Conservation (phyloP, 2,797 vertebrate genomes). For the Megalops cyprinoides region DNA sequence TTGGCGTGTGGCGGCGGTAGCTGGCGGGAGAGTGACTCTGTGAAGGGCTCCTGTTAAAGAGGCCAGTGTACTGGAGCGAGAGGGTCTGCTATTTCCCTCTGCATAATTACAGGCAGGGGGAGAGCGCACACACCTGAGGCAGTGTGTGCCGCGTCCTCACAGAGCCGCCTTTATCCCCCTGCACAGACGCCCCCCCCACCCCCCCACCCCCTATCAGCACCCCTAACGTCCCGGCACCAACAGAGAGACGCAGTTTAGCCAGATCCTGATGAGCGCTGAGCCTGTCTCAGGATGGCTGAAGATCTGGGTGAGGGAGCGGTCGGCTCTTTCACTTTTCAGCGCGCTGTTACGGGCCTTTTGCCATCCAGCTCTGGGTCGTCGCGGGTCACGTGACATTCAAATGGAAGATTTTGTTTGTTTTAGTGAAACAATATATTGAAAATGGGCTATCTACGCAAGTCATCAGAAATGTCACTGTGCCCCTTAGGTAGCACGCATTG, state of each 20-base stretch:
- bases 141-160: slow-evolving; percentile 16
- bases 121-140: neutral
- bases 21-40: neutral
- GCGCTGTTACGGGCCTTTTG: no score
- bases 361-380: no score
- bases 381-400: neutral
- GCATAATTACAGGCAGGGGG: slow-evolving; percentile 7
- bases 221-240: neutral
- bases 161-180: slow-evolving; percentile 24
- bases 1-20: neutral
- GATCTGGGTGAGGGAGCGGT: slow-evolving; percentile 1
- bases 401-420: neutral
- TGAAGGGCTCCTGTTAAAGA: neutral
- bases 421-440: neutral
- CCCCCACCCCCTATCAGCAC: neutral
- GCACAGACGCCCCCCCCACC: neutral
- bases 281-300: neutral
- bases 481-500: neutral
- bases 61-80: slow-evolving; percentile 4
- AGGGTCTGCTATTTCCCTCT: neutral
- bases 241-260: slow-evolving; percentile 20
- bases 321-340: neutral
- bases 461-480: neutral
- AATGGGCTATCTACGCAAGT: neutral
- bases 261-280: neutral